Conservation (phyloP, 2,888 invertebrate genomes). For the Ichneumoninae sp. region DNA sequence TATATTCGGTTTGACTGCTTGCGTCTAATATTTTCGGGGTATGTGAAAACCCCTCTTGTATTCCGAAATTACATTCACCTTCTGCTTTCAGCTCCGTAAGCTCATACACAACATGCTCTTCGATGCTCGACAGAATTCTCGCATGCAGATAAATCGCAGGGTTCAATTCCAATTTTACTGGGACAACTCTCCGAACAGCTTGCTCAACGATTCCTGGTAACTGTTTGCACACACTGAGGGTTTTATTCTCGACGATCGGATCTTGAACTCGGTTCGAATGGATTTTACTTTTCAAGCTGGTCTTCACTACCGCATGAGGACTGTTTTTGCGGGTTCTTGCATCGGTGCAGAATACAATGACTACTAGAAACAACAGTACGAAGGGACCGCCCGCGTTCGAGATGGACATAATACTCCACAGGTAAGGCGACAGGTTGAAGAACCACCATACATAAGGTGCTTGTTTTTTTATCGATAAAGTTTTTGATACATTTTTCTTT, state of each 20-base stretch:
- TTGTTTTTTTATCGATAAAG: constrained; percentile 33
- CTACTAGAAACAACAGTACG: constrained; percentile 46
- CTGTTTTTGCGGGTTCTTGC: constrained; percentile 33
- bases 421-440: constrained; percentile 37
- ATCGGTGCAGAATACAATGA: constrained; percentile 62
- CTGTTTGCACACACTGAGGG: neutral
- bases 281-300: neutral
- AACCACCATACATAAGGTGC: constrained; percentile 42
- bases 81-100: constrained; percentile 14
- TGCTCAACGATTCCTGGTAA: neutral
- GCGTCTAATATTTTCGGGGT: constrained; percentile 8
- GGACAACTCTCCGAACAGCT: constrained; percentile 11
- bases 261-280: neutral
- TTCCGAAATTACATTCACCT: neutral
- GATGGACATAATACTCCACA: constrained; percentile 49
- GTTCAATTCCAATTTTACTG: constrained; percentile 32
- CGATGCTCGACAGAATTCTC: constrained; percentile 37
- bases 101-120: constrained; percentile 37
- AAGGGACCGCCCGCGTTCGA: constrained; percentile 54
- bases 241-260: constrained; percentile 21
- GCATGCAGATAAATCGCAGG: constrained; percentile 44
- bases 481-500: constrained; percentile 57
- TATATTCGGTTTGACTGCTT: constrained; percentile 12
- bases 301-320: neutral
- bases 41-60: neutral